phyloP scores from a whole-genome alignment of 2,113 vertebrate genomes.

The Salvelinus fontinalis region DNA sequence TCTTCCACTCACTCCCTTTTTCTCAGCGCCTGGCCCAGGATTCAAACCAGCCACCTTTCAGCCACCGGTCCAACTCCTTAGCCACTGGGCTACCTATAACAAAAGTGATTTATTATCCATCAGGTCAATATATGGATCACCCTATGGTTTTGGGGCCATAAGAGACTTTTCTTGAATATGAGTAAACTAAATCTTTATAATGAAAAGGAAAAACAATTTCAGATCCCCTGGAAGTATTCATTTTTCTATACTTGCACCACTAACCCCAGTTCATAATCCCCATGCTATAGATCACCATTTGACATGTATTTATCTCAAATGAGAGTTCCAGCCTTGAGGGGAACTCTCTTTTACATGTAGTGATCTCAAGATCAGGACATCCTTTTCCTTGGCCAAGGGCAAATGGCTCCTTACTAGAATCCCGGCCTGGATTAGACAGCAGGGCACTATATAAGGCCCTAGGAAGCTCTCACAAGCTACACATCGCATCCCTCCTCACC shows the following conservation, averaged over 20 bases:
- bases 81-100: too few relatives aligned
- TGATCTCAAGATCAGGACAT: constrained; percentile 67
- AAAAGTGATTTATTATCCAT: background rate
- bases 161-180: background rate
- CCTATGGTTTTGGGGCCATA: background rate
- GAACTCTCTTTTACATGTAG: constrained; percentile 9
- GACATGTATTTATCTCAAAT: constrained; percentile 57
- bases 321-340: constrained; percentile 59
- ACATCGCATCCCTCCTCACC: background rate
- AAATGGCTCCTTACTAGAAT: constrained; percentile 29
- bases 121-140: background rate
- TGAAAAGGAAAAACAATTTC: background rate
- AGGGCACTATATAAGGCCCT: constrained; percentile 60
- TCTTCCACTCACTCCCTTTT: too few relatives aligned
- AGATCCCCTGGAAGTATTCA: background rate
- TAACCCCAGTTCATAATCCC: background rate
- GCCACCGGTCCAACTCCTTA: too few relatives aligned
- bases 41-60: too few relatives aligned
- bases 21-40: too few relatives aligned
- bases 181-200: background rate
- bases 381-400: constrained; percentile 69
- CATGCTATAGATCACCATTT: constrained; percentile 33
- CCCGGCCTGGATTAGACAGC: constrained; percentile 22
- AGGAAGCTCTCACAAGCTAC: constrained; percentile 4
- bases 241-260: background rate